Conservation (phyloP, 2,888 invertebrate genomes). For the Urechis unicinctus region DNA sequence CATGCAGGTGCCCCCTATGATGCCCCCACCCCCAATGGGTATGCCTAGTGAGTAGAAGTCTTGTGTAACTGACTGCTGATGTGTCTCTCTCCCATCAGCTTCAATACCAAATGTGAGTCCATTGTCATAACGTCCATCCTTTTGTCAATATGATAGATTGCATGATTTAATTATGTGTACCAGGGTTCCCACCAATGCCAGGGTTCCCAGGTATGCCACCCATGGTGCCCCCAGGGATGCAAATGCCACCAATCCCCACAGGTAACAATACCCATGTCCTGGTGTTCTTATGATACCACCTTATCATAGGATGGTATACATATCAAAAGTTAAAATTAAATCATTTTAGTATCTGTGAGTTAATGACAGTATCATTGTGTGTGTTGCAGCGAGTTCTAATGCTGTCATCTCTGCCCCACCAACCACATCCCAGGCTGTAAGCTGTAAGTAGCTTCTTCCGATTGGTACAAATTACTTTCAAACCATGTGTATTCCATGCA, state of each 20-base stretch:
- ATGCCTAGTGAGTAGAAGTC: neutral
- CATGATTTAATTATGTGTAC: neutral
- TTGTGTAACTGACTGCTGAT: neutral
- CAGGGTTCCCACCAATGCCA: neutral
- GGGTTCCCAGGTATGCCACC: neutral
- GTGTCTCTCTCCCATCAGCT: neutral
- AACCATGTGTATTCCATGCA: too few species aligned
- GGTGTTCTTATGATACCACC: too few species aligned
- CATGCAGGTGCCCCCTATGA: too few species aligned
- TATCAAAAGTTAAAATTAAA: too few species aligned
- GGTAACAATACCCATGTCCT: too few species aligned
- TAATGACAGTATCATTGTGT: too few species aligned
- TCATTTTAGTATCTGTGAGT: too few species aligned
- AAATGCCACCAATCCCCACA: too few species aligned
- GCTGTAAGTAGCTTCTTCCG: neutral
- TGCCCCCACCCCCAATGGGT: too few species aligned
- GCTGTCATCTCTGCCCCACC: neutral
- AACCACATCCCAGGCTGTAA: neutral
- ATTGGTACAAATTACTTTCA: too few species aligned
- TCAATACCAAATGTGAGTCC: neutral
- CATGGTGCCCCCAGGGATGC: neutral
- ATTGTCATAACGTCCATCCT: neutral
- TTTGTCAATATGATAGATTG: neutral
- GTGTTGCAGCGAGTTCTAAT: too few species aligned
- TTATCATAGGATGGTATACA: too few species aligned